These are phyloP conservation scores for Chinchilla lanigera DNA, from an alignment of 2,113 vertebrate genomes.

Conservation along the genomic window DNA sequence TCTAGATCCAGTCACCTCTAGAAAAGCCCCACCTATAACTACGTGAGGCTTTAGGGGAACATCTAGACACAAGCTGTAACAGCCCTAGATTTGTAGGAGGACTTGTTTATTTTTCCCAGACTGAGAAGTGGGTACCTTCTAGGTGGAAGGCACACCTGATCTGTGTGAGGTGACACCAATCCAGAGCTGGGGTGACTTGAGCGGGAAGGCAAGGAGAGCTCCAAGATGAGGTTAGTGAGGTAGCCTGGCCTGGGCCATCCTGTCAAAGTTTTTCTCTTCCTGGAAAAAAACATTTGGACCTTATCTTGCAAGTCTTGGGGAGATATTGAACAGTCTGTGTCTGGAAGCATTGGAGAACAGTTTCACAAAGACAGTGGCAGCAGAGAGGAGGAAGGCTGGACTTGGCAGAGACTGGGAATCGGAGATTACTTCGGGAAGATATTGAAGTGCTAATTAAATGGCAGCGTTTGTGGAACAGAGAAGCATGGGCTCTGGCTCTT, in stretches of 20 bases:
- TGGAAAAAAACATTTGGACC: not conserved
- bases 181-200: not conserved
- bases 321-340: not conserved
- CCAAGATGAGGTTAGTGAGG: not conserved
- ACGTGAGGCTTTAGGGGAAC: no score
- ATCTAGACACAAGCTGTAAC: no score
- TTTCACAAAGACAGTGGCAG: not conserved
- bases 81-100: not conserved
- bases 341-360: not conserved
- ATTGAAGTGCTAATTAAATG: not conserved
- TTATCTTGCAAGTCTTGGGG: not conserved
- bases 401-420: not conserved
- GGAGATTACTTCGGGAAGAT: not conserved
- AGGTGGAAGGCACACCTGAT: not conserved
- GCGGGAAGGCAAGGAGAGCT: not conserved
- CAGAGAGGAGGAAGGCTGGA: not conserved
- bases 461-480: not conserved
- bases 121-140: not conserved
- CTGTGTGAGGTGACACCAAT: not conserved
- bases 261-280: not conserved
- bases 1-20: no score
- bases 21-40: no score
- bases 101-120: not conserved
- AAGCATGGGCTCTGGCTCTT: not conserved
- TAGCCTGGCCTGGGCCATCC: not conserved